Conservation (phyloP, 1,140 invertebrate species). For the Mya arenaria region DNA sequence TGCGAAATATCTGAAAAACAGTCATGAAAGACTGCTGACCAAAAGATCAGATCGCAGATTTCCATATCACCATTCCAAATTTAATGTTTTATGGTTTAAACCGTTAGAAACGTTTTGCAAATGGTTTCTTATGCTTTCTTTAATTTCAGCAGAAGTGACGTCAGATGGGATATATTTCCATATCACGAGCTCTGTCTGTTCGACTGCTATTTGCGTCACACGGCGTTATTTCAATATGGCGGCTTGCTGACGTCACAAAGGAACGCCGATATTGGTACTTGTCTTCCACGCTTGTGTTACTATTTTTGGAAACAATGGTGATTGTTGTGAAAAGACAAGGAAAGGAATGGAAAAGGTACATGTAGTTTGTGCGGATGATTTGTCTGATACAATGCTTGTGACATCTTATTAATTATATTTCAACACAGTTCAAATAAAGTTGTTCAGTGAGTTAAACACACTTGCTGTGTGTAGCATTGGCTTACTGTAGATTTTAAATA, state of each 20-base stretch:
- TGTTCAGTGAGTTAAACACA: too few species aligned
- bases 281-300: slow-evolving; percentile 65
- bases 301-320: slow-evolving; percentile 75
- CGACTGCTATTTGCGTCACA: slow-evolving; percentile 77
- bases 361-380: background rate
- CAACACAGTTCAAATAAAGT: too few species aligned
- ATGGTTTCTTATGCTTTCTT: background rate
- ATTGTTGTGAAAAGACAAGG: slow-evolving; percentile 77
- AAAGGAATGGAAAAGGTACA: slow-evolving; percentile 81
- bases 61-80: too few species aligned
- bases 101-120: too few species aligned
- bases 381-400: too few species aligned
- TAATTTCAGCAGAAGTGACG: background rate
- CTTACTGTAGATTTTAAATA: too few species aligned
- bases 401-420: too few species aligned
- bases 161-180: slow-evolving; percentile 71
- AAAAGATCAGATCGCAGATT: too few species aligned
- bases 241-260: slow-evolving; percentile 73
- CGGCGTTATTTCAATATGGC: slow-evolving; percentile 78
- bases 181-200: slow-evolving; percentile 76
- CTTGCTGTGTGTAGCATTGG: too few species aligned
- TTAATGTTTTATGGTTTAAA: too few species aligned
- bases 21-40: too few species aligned
- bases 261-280: slow-evolving; percentile 77
- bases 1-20: too few species aligned